A percentile compares a stretch with the other conserved stretches of the same genome.
These are phyloP conservation scores for Pedetes capensis DNA, from an alignment of 2,113 vertebrate species.

Conservation along the genomic window DNA sequence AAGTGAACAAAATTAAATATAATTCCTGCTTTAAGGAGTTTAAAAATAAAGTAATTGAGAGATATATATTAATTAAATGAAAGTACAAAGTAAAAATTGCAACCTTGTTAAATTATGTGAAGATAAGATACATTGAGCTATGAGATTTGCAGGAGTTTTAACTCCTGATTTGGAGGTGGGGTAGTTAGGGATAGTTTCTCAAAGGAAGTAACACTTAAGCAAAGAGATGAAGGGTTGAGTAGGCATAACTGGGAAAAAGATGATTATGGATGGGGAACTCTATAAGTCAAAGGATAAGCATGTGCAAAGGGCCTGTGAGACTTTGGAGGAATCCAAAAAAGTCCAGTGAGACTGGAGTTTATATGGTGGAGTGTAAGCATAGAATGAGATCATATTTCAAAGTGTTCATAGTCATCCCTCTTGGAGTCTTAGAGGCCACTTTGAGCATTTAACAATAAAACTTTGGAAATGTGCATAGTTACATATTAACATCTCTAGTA, in stretches of 20 bases:
- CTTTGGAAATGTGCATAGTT: not conserved
- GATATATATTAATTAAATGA: slow-evolving; percentile 4
- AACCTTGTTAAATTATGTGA: not conserved
- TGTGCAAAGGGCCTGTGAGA: not conserved
- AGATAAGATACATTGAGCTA: not conserved
- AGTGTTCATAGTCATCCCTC: not conserved
- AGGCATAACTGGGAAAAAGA: not conserved
- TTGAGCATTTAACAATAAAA: not conserved
- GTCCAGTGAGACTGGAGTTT: not conserved
- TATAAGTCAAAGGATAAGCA: not conserved
- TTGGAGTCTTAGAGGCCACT: not conserved
- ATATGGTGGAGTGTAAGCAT: not conserved
- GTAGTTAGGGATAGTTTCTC: not conserved
- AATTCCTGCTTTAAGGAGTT: not conserved
- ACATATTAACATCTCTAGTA: not conserved
- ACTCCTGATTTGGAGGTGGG: not conserved
- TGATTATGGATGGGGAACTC: not conserved
- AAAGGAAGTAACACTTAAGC: not conserved
- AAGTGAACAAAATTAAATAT: not conserved
- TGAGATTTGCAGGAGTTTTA: not conserved
- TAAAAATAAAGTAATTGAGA: not conserved
- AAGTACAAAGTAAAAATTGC: not conserved
- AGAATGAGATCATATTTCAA: not conserved
- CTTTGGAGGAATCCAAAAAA: not conserved
- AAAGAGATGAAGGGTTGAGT: not conserved